Evolutionary conservation across 2,888 invertebrate species (phyloP), one percentile per base, ranked within the genome.

Genomic region (Holacanthella duospinosa): DNA sequence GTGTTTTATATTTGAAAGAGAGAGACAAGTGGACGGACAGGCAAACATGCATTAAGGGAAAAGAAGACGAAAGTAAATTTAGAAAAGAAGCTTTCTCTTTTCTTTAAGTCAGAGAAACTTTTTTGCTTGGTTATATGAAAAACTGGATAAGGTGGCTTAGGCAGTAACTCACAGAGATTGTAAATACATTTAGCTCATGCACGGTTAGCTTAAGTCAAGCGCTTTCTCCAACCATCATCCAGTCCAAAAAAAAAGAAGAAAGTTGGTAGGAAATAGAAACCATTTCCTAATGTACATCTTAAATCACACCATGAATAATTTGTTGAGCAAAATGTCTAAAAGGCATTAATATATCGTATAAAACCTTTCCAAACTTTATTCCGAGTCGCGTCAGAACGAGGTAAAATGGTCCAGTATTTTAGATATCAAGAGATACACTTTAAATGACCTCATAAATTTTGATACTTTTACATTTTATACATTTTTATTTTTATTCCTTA

Each of bases 101-200:
- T 21, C 21, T 36, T 36, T 36, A 12, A 36, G 36, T 36, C 6
- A 12, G 36, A 36, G 36, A 36, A 36, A 36, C 36, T 12, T 36
- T n/a, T n/a, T n/a, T n/a, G n/a, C n/a, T n/a, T 16, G 36, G 16
- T 16, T 36, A 6, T 16, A 36, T 12, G 36, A 36, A 36, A 48
- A 48, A 48, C 4, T 48, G 36, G 36, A 36, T 6, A 36, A 36
- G 16, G 36, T 36, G 16, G 36, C 36, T 16, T 9, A 9, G n/a
- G 48, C 21, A 9, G 48, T 48, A 48, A 48, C 21, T 48, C 48
- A 48, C 19, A 48, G 48, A 48, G 48, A 48, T 48, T 48, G 48
- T 48, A 48, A 48, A 48, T 48, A 48, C 48, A 48, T 21, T 48
- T 48, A 73, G 77, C 79, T 27, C 81, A 77, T 48, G 48, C 48